Conservation (phyloP, 2,888 invertebrate species). For the Ramazzottius varieornatus region DNA sequence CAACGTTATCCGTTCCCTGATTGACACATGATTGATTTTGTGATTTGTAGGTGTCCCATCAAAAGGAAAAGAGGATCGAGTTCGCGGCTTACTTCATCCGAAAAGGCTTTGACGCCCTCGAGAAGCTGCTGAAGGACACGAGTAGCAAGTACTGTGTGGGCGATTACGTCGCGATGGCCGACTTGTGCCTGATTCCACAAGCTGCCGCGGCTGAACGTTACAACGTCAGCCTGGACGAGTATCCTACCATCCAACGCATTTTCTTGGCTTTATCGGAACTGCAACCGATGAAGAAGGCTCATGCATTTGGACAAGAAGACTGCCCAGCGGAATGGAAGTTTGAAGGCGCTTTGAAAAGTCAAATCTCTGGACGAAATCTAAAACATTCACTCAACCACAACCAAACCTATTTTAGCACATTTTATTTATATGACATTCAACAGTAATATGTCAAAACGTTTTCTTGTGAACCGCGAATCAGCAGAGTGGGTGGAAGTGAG, state of each 20-base stretch:
- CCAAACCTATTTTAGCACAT: too few relatives aligned
- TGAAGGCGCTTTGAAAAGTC: too few relatives aligned
- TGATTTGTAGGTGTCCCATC: conserved; percentile 7
- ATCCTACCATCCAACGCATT: conserved; percentile 40
- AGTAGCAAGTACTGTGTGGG: conserved; percentile 49
- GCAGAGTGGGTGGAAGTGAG: not conserved
- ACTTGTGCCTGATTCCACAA: conserved; percentile 80
- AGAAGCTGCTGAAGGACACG: conserved; percentile 49
- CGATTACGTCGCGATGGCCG: conserved; percentile 71
- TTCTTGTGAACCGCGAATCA: not conserved
- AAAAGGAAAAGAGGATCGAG: conserved; percentile 48
- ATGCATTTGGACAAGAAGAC: conserved; percentile 75
- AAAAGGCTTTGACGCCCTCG: conserved; percentile 60
- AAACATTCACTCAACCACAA: too few relatives aligned
- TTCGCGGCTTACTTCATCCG: conserved; percentile 84
- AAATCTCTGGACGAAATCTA: too few relatives aligned
- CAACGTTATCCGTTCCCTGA: too few relatives aligned
- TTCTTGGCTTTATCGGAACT: conserved; percentile 58
- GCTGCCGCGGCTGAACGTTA: conserved; percentile 54
- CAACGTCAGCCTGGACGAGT: conserved; percentile 11
- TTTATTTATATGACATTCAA: too few relatives aligned
- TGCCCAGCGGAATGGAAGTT: conserved; percentile 42
- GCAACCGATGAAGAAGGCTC: conserved; percentile 66
- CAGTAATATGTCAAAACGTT: not conserved
- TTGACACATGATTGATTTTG: too few relatives aligned